These are phyloP conservation scores for Diadumene lineata DNA, from an alignment of 92 coral and sea anemone genomes.

Conservation along the genomic window DNA sequence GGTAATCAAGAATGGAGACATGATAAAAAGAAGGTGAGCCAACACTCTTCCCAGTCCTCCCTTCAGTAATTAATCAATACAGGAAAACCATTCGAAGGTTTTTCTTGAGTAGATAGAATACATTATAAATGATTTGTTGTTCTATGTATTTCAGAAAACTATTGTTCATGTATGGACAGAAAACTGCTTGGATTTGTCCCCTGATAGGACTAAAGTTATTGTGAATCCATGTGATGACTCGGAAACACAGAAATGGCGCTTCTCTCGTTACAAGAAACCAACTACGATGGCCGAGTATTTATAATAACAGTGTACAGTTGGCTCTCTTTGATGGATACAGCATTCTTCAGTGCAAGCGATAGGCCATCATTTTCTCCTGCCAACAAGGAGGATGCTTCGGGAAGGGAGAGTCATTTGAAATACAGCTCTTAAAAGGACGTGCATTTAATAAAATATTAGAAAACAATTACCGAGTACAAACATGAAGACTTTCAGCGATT, in stretches of 20 bases:
- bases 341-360: no score
- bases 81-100: not conserved
- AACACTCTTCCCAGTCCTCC: no score
- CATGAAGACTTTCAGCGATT: no score
- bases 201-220: constrained; percentile 42
- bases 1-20: constrained; percentile 98
- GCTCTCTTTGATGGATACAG: no score
- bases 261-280: constrained; percentile 63
- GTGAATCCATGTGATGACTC: constrained; percentile 73
- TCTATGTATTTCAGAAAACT: constrained; percentile 65
- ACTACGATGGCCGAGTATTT: constrained; percentile 19
- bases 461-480: no score
- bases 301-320: not conserved
- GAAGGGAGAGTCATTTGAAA: no score
- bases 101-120: no score
- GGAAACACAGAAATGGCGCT: constrained; percentile 74
- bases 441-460: no score
- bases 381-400: no score
- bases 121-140: no score
- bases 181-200: constrained; percentile 73
- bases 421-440: no score
- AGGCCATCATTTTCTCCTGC: no score
- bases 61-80: not conserved
- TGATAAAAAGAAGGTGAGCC: constrained; percentile 52
- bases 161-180: constrained; percentile 82